These are phyloP conservation scores for Platycercus adscitus DNA, from an alignment of 2,113 vertebrate genomes.

Conservation along the genomic window DNA sequence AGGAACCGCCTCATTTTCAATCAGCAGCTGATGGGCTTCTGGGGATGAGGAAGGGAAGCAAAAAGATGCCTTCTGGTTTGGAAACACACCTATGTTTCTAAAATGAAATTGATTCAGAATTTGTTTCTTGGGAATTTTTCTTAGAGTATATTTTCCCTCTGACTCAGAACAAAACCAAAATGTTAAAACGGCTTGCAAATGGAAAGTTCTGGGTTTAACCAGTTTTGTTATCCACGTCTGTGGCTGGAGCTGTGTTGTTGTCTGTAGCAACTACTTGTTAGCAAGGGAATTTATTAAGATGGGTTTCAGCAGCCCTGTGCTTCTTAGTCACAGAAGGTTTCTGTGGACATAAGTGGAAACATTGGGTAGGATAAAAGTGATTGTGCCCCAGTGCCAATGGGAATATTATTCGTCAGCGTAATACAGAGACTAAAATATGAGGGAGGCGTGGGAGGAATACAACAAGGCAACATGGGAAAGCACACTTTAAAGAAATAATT, in stretches of 20 bases:
- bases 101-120: not conserved
- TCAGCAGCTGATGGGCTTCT: not conserved
- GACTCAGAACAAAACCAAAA: not conserved
- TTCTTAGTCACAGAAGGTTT: conserved; percentile 20
- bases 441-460: not conserved
- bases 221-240: not conserved
- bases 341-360: not conserved
- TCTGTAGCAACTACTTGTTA: not conserved
- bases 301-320: not conserved
- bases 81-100: not conserved
- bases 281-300: not conserved
- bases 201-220: not conserved
- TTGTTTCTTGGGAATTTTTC: not conserved
- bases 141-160: not conserved
- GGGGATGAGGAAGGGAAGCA: not conserved
- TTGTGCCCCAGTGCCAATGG: not conserved
- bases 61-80: not conserved
- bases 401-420: conserved; percentile 1
- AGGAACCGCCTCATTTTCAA: not conserved
- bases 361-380: not conserved
- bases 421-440: not conserved
- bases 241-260: not conserved
- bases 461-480: not conserved
- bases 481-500: not conserved
- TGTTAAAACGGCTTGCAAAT: not conserved